These are phyloP conservation scores for Auanema freiburgensis DNA, from an alignment of 2,888 invertebrate genomes.

Conservation along the genomic window DNA sequence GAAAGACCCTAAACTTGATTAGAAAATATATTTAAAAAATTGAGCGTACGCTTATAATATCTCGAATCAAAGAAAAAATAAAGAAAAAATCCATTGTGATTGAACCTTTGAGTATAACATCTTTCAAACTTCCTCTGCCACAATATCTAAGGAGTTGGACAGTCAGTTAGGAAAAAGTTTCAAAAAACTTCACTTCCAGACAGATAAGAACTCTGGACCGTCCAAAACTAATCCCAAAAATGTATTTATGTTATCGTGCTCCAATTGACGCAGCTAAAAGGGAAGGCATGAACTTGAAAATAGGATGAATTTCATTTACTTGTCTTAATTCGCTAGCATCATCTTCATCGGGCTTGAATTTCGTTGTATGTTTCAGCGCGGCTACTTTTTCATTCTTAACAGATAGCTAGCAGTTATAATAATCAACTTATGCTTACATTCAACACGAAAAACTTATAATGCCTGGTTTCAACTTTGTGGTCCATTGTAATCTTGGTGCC, in stretches of 20 bases:
- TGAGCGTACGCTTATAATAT: conserved; percentile 40
- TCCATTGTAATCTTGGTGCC: conserved; percentile 32
- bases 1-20: conserved; percentile 16
- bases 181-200: conserved; percentile 47
- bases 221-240: conserved; percentile 57
- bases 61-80: conserved; percentile 38
- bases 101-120: conserved; percentile 35
- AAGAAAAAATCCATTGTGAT: conserved; percentile 45
- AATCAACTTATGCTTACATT: background rate
- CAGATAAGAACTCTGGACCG: conserved; percentile 41
- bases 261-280: conserved; percentile 49
- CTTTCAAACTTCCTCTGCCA: conserved; percentile 21
- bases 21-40: no score
- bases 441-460: conserved; percentile 20
- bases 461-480: conserved; percentile 30
- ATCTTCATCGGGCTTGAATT: conserved; percentile 24
- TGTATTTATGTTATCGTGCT: conserved; percentile 56
- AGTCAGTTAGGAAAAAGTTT: background rate
- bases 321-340: conserved; percentile 28
- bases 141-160: conserved; percentile 18
- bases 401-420: background rate
- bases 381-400: conserved; percentile 23
- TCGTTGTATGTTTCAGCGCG: conserved; percentile 27
- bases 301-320: no score
- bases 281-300: no score